These are phyloP conservation scores for Brachionus rotundiformis DNA, from an alignment of 1,140 invertebrate species.

Conservation along the genomic window DNA sequence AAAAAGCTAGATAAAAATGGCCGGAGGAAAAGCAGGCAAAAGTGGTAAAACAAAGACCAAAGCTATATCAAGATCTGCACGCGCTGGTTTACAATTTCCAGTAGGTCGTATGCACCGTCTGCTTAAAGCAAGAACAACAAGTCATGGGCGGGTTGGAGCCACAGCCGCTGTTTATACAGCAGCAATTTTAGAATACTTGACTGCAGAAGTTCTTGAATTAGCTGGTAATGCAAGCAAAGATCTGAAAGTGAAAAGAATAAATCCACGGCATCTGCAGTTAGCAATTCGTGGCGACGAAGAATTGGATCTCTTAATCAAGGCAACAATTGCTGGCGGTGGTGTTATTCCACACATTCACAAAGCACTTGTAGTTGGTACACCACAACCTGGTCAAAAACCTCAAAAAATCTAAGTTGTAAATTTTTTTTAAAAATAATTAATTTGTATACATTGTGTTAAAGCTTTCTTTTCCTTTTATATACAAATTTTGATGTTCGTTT, in stretches of 20 bases:
- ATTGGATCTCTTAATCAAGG: conserved; percentile 97
- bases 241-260: conserved; percentile 99
- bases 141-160: conserved; percentile 95
- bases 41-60: conserved; percentile 98
- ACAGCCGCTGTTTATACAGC: conserved; percentile 98
- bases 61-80: conserved; percentile 93
- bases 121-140: conserved; percentile 96
- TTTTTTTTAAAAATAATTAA: not conserved
- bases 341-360: conserved; percentile 99
- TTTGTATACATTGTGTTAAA: not conserved
- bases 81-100: conserved; percentile 84
- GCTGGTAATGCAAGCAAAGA: conserved; percentile 98
- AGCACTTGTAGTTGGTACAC: not conserved
- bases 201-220: conserved; percentile 94
- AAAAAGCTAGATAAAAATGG: conserved; percentile 8
- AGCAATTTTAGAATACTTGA: conserved; percentile 97
- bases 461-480: not conserved
- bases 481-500: not conserved
- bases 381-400: conserved; percentile 25
- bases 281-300: conserved; percentile 99
- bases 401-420: conserved; percentile 14
- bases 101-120: conserved; percentile 90
- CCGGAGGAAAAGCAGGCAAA: conserved; percentile 53
- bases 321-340: conserved; percentile 96
- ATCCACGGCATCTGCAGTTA: conserved; percentile 94